phyloP scores from a whole-genome alignment of 2,113 vertebrate species.

The Lampris megalopsis region DNA sequence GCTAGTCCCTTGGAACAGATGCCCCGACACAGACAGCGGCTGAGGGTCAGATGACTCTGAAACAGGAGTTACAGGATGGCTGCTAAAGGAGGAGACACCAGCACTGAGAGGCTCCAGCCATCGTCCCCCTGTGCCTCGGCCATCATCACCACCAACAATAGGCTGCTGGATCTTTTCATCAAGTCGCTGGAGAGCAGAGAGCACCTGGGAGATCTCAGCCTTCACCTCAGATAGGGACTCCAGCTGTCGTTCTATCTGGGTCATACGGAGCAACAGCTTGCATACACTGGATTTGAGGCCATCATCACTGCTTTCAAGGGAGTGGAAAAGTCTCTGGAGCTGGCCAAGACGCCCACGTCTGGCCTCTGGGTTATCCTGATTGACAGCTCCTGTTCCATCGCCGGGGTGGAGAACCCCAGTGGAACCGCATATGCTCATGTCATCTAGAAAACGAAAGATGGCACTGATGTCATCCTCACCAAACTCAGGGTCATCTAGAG shows the following conservation, averaged over 20 bases:
- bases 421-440: slow-evolving; percentile 95
- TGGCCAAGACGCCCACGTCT: slow-evolving; percentile 82
- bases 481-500: slow-evolving; percentile 92
- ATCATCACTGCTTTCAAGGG: slow-evolving; percentile 86
- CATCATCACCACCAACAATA: slow-evolving; percentile 53
- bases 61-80: slow-evolving; percentile 80
- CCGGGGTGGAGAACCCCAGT: slow-evolving; percentile 89
- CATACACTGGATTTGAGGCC: slow-evolving; percentile 91
- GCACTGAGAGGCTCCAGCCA: slow-evolving; percentile 78
- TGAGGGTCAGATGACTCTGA: slow-evolving; percentile 81
- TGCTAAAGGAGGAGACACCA: slow-evolving; percentile 84
- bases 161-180: slow-evolving; percentile 94
- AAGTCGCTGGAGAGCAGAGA: slow-evolving; percentile 90
- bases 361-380: slow-evolving; percentile 86
- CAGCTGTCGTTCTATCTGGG: slow-evolving; percentile 93
- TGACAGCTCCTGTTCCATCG: slow-evolving; percentile 77
- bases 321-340: slow-evolving; percentile 84
- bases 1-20: slow-evolving; percentile 83
- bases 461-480: slow-evolving; percentile 94
- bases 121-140: slow-evolving; percentile 75
- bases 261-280: slow-evolving; percentile 91
- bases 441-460: slow-evolving; percentile 96
- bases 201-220: slow-evolving; percentile 92
- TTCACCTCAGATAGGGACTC: slow-evolving; percentile 93
- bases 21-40: slow-evolving; percentile 76